Percentiles rank a stretch among this genome's conserved stretches.
phyloP scores from a whole-genome alignment of 1,140 invertebrate species.

The Frieseomelitta varia region DNA sequence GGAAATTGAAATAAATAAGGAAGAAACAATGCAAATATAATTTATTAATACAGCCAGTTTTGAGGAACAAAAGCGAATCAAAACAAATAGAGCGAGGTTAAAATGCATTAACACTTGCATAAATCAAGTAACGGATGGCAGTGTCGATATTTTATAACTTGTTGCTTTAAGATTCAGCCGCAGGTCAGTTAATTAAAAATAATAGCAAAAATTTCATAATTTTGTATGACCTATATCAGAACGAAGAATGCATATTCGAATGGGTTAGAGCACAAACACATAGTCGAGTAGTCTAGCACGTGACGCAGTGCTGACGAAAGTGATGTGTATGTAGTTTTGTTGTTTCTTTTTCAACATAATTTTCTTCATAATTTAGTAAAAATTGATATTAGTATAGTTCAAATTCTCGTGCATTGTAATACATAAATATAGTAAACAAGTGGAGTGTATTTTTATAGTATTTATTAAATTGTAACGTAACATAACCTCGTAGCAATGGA shows the following conservation, averaged over 20 bases:
- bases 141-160: neutral
- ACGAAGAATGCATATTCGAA: slow-evolving; percentile 30
- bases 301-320: slow-evolving; percentile 27
- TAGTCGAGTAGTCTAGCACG: neutral
- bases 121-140: neutral
- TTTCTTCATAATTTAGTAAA: slow-evolving; percentile 11
- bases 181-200: slow-evolving; percentile 2
- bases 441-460: neutral
- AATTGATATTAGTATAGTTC: neutral
- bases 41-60: slow-evolving; percentile 42
- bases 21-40: slow-evolving; percentile 20
- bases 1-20: slow-evolving; percentile 43
- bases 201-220: slow-evolving; percentile 32
- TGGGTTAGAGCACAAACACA: slow-evolving; percentile 25
- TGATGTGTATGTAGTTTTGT: neutral
- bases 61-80: slow-evolving; percentile 12
- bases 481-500: slow-evolving; percentile 78
- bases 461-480: neutral
- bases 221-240: slow-evolving; percentile 44
- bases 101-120: slow-evolving; percentile 39
- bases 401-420: slow-evolving; percentile 2
- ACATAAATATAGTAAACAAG: neutral
- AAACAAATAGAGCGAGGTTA: slow-evolving; percentile 50
- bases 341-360: slow-evolving; percentile 18
- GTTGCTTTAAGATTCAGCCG: neutral